phyloP scores from a whole-genome alignment of 2,797 vertebrate genomes.

The Vespertilio murinus region DNA sequence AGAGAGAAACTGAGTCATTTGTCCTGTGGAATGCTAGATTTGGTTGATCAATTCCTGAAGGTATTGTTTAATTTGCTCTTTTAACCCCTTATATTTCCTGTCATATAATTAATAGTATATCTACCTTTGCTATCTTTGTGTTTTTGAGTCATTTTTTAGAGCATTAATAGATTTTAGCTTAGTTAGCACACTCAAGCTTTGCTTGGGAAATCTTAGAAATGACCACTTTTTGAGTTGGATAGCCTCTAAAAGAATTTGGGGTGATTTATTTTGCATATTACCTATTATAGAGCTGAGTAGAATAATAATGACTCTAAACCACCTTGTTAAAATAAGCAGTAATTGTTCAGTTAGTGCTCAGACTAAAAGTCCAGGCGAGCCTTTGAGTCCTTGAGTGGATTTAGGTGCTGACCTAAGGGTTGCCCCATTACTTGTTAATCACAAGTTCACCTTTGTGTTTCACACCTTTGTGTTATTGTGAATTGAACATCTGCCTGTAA shows the following conservation, averaged over 20 bases:
- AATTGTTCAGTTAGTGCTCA: conserved; percentile 22
- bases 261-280: conserved; percentile 1
- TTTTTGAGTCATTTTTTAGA: conserved; percentile 14
- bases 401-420: background rate
- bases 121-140: background rate
- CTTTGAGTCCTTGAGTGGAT: background rate
- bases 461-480: background rate
- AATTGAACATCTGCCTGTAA: conserved; percentile 10
- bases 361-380: background rate
- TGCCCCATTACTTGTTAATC: background rate
- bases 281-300: background rate
- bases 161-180: background rate
- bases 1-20: conserved; percentile 24
- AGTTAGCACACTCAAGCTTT: conserved; percentile 7
- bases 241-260: background rate
- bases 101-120: background rate
- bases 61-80: background rate
- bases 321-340: conserved; percentile 12
- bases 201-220: conserved; percentile 17
- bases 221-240: background rate
- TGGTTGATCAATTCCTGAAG: background rate
- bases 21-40: background rate
- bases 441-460: conserved; percentile 3
- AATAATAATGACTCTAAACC: conserved; percentile 25
- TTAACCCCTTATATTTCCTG: background rate